Base-by-base conservation (phyloP, 2,113 vertebrate genomes). In the Furnarius figulus region DNA sequence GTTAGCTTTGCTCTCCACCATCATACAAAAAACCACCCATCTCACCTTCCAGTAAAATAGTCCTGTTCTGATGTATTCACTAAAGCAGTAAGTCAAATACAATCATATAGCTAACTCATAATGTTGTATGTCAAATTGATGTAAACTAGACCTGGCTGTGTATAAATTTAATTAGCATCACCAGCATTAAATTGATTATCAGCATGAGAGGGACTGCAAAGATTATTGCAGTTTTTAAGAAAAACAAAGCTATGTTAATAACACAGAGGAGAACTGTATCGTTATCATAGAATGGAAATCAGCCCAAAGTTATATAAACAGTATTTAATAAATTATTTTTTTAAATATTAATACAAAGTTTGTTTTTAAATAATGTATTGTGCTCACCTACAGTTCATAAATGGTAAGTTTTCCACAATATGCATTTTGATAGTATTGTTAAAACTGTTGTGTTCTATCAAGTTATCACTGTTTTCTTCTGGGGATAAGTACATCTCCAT, bases 401-500 rank as follows among this genome's bases (percentile, higher is more conserved):
- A 74, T 44, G 14, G 7, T 39, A 95, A 65, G 25, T 72, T 85
- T 90, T 79, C 40, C n/a, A 46, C 24, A 24, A 52, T 61, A 87
- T 46, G 7, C 53, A 30, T 95, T 91, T 91, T 87, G 62, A 91
- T 61, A 82, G 22, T 18, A 44, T 49, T 85, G 44, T 46, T 87
- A 49, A 87, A 91, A 79, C 7, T 81, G 39, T 73, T 93, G 49
- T 68, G 22, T 40, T 93, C 20, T 61, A 85, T 53, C 19, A 88
- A 95, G 74, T 70, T 87, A 75, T 39, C 31, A 42, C 55, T 87
- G 14, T 90, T 94, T 90, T 91, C 87, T 87, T 93, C 67, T 79
- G 81, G 58, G 82, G 49, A 93, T 89, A 79, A 85, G 14, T 56
- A 73, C 14, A 40, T 67, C 59, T 91, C 66, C 12, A 8, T 79